Evolutionary conservation across 1,140 invertebrate species (phyloP).

Genomic region (Chelonus insularis): DNA sequence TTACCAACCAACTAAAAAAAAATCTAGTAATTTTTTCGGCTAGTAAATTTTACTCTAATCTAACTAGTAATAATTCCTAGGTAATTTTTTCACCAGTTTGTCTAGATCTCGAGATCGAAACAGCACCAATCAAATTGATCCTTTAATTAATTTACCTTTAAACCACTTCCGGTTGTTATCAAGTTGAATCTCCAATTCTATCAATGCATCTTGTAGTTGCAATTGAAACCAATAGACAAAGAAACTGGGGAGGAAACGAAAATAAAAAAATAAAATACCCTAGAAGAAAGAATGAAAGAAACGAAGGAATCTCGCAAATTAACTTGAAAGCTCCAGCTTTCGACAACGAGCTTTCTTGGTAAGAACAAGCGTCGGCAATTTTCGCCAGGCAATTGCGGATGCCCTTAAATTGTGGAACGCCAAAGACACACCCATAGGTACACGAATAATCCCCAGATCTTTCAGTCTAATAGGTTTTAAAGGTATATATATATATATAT

Average conservation of each 20-base stretch:
- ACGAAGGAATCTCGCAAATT: constrained; percentile 46
- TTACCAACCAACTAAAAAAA: too few relatives aligned
- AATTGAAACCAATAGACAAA: background rate
- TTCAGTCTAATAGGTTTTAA: background rate
- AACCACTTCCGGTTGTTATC: too few relatives aligned
- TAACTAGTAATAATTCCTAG: too few relatives aligned
- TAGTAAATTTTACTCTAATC: too few relatives aligned
- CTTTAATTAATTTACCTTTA: too few relatives aligned
- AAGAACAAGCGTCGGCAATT: constrained; percentile 45
- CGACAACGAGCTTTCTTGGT: constrained; percentile 38
- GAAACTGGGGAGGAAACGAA: constrained; percentile 3
- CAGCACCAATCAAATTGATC: too few relatives aligned
- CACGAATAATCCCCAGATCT: background rate
- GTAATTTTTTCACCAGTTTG: too few relatives aligned
- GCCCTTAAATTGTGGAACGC: constrained; percentile 32
- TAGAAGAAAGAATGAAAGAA: constrained; percentile 2
- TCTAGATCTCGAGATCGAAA: too few relatives aligned
- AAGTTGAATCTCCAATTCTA: too few relatives aligned
- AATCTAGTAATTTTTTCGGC: too few relatives aligned
- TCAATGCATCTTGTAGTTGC: too few relatives aligned
- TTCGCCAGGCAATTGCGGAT: constrained; percentile 42
- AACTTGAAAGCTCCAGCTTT: constrained; percentile 33
- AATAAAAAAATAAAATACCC: background rate
- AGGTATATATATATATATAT: too few relatives aligned
- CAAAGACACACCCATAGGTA: constrained; percentile 22